Conservation (phyloP, 2,888 invertebrate genomes). For the Molorchus minor region DNA sequence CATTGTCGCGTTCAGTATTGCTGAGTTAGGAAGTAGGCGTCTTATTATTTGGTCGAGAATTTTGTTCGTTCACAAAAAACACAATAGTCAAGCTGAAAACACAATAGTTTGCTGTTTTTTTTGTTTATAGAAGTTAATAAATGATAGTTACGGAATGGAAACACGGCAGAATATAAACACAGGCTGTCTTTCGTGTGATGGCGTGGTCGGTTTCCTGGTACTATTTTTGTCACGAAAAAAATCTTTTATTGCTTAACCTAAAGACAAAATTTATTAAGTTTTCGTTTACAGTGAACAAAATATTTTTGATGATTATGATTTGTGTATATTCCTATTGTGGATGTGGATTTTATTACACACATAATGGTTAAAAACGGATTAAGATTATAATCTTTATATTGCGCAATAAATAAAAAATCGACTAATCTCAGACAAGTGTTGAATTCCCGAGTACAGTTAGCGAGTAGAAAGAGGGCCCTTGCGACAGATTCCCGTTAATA, state of each 20-base stretch:
- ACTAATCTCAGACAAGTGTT: conserved; percentile 52
- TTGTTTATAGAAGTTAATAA: too few species aligned
- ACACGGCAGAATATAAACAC: too few species aligned
- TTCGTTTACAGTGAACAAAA: not conserved
- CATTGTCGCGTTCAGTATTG: conserved; percentile 13
- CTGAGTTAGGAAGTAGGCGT: not conserved
- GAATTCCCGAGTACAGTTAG: conserved; percentile 42
- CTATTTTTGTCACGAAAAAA: too few species aligned
- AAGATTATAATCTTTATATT: conserved; percentile 38
- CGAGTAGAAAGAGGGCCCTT: conserved; percentile 39
- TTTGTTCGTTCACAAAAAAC: not conserved
- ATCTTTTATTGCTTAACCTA: too few species aligned
- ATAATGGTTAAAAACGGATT: conserved; percentile 33
- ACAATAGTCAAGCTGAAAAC: not conserved
- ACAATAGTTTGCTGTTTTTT: too few species aligned
- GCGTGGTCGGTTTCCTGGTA: too few species aligned
- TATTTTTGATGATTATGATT: not conserved
- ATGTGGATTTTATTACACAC: conserved; percentile 14
- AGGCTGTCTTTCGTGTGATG: too few species aligned
- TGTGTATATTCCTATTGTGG: conserved; percentile 4
- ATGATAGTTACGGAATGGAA: too few species aligned
- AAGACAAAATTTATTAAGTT: too few species aligned
- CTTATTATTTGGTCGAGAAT: not conserved
- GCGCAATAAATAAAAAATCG: conserved; percentile 44
- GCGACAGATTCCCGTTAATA: conserved; percentile 44